phyloP scores from a whole-genome alignment of 2,888 invertebrate species.

The Thereva nobilitata region DNA sequence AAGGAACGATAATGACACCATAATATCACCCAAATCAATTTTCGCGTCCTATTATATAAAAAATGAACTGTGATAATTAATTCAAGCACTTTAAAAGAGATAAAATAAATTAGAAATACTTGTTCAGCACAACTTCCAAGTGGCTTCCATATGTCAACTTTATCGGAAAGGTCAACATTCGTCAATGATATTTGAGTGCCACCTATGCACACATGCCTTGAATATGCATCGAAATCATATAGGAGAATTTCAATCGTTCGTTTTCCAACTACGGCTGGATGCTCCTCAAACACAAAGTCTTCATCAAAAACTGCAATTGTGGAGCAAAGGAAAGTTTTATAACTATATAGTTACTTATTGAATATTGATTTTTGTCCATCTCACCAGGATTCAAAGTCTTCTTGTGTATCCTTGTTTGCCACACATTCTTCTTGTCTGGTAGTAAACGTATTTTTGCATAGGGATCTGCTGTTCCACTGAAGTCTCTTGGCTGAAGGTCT shows the following conservation, averaged over 20 bases:
- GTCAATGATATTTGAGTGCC: constrained; percentile 63
- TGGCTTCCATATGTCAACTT: constrained; percentile 63
- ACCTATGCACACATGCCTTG: constrained; percentile 68
- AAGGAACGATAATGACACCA: constrained; percentile 88
- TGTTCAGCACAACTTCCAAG: constrained; percentile 61
- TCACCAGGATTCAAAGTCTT: constrained; percentile 67
- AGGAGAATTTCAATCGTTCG: constrained; percentile 66
- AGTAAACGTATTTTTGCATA: constrained; percentile 68
- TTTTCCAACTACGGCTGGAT: constrained; percentile 60
- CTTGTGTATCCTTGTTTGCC: constrained; percentile 68
- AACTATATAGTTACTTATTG: background rate
- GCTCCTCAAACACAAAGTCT: constrained; percentile 69
- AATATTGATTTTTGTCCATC: background rate
- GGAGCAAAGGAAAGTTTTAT: background rate
- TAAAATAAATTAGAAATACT: constrained; percentile 39
- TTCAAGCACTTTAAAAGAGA: background rate
- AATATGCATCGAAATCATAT: constrained; percentile 69
- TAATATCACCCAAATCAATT: constrained; percentile 86
- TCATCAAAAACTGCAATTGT: constrained; percentile 65
- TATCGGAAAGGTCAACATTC: constrained; percentile 63
- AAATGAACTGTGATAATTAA: background rate
- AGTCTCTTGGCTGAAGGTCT: constrained; percentile 63
- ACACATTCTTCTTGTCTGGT: constrained; percentile 65
- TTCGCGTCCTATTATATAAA: constrained; percentile 59
- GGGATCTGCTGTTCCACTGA: constrained; percentile 68